A percentile compares a stretch with the other conserved stretches of the same genome.
Conservation (phyloP, 2,888 invertebrate genomes). For the Acanthopleura granulata region DNA sequence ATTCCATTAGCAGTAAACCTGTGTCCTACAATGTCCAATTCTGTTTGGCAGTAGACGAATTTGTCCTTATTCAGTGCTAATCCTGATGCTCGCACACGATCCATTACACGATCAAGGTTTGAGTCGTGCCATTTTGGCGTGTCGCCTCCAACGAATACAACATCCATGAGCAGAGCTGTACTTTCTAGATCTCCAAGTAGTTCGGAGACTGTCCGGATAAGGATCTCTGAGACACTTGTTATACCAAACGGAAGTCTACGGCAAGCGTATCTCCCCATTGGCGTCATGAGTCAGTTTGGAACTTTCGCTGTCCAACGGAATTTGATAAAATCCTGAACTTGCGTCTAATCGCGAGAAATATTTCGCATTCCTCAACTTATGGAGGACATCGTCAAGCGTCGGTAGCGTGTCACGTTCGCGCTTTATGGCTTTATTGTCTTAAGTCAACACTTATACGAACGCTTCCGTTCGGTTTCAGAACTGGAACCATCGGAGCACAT, state of each 20-base stretch:
- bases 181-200: background rate
- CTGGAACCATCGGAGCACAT: no score
- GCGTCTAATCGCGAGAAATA: no score
- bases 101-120: slow-evolving; percentile 25
- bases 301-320: no score
- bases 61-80: slow-evolving; percentile 35
- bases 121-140: slow-evolving; percentile 29
- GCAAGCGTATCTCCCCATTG: slow-evolving; percentile 28
- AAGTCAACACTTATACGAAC: no score
- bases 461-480: no score
- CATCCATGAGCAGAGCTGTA: slow-evolving; percentile 29
- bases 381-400: no score
- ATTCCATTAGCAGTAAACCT: slow-evolving; percentile 22
- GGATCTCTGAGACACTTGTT: slow-evolving; percentile 31
- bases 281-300: slow-evolving; percentile 31
- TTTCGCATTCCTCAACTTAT: no score
- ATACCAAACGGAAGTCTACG: slow-evolving; percentile 30
- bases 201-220: slow-evolving; percentile 22
- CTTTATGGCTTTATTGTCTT: slow-evolving; percentile 28
- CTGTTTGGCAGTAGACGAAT: slow-evolving; percentile 18
- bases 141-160: slow-evolving; percentile 31
- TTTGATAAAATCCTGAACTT: no score
- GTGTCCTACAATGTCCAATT: slow-evolving; percentile 12
- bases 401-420: slow-evolving; percentile 28
- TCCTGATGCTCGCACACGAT: slow-evolving; percentile 22